phyloP scores from a whole-genome alignment of 2,113 vertebrate species.

The Phoenicopterus ruber region DNA sequence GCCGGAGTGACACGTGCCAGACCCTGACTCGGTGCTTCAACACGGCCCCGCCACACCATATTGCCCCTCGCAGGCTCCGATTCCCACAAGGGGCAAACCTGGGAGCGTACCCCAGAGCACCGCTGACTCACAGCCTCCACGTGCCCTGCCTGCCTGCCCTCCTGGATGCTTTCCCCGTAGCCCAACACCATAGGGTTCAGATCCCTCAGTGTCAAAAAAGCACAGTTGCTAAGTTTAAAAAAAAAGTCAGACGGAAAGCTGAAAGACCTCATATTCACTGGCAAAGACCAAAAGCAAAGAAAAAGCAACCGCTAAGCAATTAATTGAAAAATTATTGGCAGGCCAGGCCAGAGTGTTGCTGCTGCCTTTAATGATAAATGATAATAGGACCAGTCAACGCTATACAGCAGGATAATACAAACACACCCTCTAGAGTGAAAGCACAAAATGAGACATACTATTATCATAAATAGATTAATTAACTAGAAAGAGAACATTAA shows the following conservation, averaged over 20 bases:
- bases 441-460: slow-evolving; percentile 38
- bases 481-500: slow-evolving; percentile 48
- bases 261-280: neutral
- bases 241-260: neutral
- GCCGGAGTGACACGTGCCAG: neutral
- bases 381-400: slow-evolving; percentile 16
- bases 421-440: slow-evolving; percentile 41
- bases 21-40: neutral
- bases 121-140: neutral
- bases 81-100: neutral
- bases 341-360: neutral
- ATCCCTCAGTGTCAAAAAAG: neutral
- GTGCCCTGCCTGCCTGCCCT: neutral
- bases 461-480: slow-evolving; percentile 65
- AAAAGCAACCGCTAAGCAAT: slow-evolving; percentile 20
- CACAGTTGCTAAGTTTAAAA: neutral
- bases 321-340: slow-evolving; percentile 54
- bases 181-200: neutral
- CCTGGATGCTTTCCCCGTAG: neutral
- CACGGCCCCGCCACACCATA: fast-evolving
- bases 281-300: neutral
- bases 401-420: slow-evolving; percentile 17
- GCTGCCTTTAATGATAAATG: slow-evolving; percentile 45
- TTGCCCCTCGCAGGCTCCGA: fast-evolving
- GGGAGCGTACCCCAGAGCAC: neutral